Percentiles rank a stretch among this genome's conserved stretches.
phyloP scores from a whole-genome alignment of 1,140 invertebrate genomes.

The Cotesia vestalis region DNA sequence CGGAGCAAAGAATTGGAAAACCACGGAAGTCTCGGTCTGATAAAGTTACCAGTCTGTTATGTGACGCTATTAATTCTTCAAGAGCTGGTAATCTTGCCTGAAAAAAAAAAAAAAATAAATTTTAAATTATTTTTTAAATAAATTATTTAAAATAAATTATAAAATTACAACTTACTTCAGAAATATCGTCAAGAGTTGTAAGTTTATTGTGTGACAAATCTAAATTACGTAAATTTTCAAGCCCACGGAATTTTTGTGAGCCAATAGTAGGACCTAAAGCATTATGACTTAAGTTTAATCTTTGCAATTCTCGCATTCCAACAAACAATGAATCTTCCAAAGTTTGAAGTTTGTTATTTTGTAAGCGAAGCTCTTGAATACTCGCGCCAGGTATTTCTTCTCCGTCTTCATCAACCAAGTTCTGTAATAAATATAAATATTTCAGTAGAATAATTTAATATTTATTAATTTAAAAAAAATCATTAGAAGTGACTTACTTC shows the following conservation, averaged over 20 bases:
- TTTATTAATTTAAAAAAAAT: constrained; percentile 2
- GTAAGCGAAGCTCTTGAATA: constrained; percentile 75
- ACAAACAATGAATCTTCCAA: constrained; percentile 77
- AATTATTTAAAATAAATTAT: too few relatives aligned
- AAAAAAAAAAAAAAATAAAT: constrained; percentile 40
- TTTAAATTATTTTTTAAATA: constrained; percentile 11
- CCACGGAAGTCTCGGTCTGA: constrained; percentile 83
- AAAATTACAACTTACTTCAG: constrained; percentile 70
- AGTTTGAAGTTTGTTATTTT: constrained; percentile 75
- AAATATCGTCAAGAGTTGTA: constrained; percentile 78
- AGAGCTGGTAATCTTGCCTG: constrained; percentile 80
- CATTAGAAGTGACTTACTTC: constrained; percentile 66
- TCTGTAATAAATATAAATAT: constrained; percentile 61
- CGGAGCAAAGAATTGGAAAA: constrained; percentile 78
- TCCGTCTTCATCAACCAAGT: constrained; percentile 75
- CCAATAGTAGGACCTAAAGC: constrained; percentile 73
- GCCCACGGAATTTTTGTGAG: constrained; percentile 77
- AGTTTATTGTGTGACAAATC: constrained; percentile 82
- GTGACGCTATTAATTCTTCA: constrained; percentile 77
- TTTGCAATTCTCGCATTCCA: constrained; percentile 75
- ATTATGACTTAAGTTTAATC: constrained; percentile 79
- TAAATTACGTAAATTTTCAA: constrained; percentile 75
- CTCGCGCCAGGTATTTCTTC: constrained; percentile 65
- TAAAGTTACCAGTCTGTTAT: constrained; percentile 74
- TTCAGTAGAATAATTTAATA: constrained; percentile 8